These are phyloP conservation scores for Cairina moschata DNA, from an alignment of 2,113 vertebrate genomes.

Conservation along the genomic window DNA sequence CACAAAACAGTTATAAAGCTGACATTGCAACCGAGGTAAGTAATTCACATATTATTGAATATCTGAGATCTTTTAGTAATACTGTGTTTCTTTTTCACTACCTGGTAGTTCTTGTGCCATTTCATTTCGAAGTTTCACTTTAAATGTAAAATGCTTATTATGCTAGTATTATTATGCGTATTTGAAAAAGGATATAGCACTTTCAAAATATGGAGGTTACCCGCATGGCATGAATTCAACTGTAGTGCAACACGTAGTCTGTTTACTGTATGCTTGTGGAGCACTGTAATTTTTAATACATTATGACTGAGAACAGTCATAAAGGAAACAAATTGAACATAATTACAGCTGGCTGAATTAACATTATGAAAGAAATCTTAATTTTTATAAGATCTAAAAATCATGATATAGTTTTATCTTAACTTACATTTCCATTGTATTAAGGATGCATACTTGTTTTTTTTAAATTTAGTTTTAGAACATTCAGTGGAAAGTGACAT, in stretches of 20 bases:
- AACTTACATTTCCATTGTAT: neutral
- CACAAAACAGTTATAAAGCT: slow-evolving; percentile 80
- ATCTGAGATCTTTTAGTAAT: neutral
- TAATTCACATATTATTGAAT: neutral
- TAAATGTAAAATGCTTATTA: neutral
- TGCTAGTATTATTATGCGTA: neutral
- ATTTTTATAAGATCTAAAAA: neutral
- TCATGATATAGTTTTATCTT: neutral
- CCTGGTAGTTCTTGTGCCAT: neutral
- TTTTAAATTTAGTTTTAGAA: neutral
- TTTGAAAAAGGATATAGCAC: neutral
- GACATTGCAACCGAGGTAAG: slow-evolving; percentile 81
- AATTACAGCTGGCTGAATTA: neutral
- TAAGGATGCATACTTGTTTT: neutral
- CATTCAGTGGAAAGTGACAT: neutral
- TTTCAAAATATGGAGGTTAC: neutral
- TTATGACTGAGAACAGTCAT: neutral
- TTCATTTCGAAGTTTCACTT: neutral
- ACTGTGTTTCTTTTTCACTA: neutral
- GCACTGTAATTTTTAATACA: neutral
- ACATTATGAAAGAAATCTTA: neutral
- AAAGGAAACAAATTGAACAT: neutral
- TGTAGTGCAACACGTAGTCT: neutral
- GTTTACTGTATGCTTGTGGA: neutral
- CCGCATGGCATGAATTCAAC: neutral